phyloP scores from a whole-genome alignment of 2,888 invertebrate genomes.

The Sesia apiformis region DNA sequence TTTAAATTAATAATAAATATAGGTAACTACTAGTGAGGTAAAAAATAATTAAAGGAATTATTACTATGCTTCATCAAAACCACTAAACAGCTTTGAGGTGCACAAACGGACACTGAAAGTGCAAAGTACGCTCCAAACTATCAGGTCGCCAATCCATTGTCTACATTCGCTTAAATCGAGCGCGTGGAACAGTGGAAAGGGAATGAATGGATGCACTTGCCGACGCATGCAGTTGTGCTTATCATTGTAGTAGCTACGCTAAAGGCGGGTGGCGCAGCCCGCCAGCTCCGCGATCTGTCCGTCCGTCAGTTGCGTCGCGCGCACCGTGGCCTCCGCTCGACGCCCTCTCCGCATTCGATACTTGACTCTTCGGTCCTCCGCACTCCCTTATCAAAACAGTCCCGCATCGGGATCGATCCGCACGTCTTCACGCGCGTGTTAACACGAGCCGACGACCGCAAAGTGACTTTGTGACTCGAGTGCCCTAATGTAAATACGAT shows the following conservation, averaged over 20 bases:
- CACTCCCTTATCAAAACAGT: constrained; percentile 50
- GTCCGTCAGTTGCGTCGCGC: constrained; percentile 58
- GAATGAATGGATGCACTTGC: constrained; percentile 58
- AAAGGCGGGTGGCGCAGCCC: constrained; percentile 1
- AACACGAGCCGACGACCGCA: constrained; percentile 32
- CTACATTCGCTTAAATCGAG: constrained; percentile 23
- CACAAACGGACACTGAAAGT: no score
- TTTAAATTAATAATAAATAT: no score
- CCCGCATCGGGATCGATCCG: constrained; percentile 64
- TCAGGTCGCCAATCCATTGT: constrained; percentile 16
- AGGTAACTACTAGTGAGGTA: no score
- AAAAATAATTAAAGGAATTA: no score
- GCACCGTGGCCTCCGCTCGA: constrained; percentile 35
- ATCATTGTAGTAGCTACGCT: constrained; percentile 13
- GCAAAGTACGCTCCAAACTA: no score
- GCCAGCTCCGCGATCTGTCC: constrained; percentile 6
- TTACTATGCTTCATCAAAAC: no score
- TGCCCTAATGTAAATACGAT: constrained; percentile 15
- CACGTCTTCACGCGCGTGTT: constrained; percentile 48
- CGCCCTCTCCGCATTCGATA: constrained; percentile 13
- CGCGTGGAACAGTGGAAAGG: constrained; percentile 18
- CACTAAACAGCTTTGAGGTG: no score
- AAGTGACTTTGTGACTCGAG: constrained; percentile 50
- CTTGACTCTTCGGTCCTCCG: constrained; percentile 6
- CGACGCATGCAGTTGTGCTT: constrained; percentile 29